These are phyloP conservation scores for Drosophila mojavensis DNA, from an alignment of 1,140 invertebrate species.

Conservation along the genomic window DNA sequence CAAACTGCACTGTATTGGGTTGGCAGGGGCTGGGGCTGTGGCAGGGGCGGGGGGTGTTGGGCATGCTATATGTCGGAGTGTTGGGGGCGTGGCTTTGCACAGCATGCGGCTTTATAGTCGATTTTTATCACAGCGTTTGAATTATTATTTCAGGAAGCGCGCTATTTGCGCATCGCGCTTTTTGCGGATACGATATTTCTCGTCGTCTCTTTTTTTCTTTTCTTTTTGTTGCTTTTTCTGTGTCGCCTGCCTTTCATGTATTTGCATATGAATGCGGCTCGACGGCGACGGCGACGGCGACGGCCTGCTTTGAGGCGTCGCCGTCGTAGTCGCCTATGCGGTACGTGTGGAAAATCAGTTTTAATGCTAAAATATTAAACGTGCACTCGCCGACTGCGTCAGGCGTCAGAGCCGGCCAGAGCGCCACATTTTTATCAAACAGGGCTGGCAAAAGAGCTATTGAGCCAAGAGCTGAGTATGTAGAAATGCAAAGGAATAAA, in stretches of 20 bases:
- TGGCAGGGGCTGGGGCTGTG: background rate
- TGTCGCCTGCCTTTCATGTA: slow-evolving; percentile 62
- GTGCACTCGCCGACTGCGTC: slow-evolving; percentile 35
- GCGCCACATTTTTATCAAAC: slow-evolving; percentile 16
- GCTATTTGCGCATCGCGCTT: slow-evolving; percentile 83
- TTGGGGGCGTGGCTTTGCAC: slow-evolving; percentile 53
- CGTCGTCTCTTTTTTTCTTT: slow-evolving; percentile 36
- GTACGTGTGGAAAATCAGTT: slow-evolving; percentile 77
- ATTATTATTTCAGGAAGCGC: slow-evolving; percentile 84
- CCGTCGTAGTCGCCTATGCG: slow-evolving; percentile 58
- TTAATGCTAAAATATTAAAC: slow-evolving; percentile 80
- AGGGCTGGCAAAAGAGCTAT: slow-evolving; percentile 41
- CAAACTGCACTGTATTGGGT: slow-evolving; percentile 49
- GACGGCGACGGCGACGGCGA: slow-evolving; percentile 46
- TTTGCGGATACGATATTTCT: slow-evolving; percentile 71
- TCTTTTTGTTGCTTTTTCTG: background rate
- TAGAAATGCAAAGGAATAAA: no score
- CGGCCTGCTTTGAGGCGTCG: slow-evolving; percentile 50
- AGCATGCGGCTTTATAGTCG: slow-evolving; percentile 77
- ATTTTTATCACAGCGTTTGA: slow-evolving; percentile 83
- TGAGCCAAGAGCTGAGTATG: no score
- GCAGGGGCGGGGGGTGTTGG: background rate
- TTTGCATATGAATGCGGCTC: slow-evolving; percentile 81
- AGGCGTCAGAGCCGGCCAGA: slow-evolving; percentile 19
- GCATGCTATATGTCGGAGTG: slow-evolving; percentile 7